Conservation (phyloP, 2,113 vertebrate species). For the Smithornis capensis region DNA sequence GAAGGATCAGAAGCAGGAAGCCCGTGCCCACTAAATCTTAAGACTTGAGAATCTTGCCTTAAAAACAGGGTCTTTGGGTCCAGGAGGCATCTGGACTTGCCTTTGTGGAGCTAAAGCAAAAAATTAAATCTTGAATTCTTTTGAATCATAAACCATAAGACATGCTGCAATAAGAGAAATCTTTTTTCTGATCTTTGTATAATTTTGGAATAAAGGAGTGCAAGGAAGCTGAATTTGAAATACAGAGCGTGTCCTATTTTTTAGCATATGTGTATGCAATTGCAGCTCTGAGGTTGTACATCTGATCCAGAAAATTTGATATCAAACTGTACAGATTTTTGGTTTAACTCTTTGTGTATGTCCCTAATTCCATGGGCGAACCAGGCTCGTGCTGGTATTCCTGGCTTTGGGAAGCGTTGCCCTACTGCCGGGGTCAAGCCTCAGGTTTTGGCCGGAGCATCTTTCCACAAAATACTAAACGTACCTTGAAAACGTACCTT, state of each 20-base stretch:
- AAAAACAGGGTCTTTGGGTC: not conserved
- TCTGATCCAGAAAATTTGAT: not conserved
- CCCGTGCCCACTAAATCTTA: not conserved
- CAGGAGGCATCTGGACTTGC: not conserved
- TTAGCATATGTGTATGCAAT: not conserved
- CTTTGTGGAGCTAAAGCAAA: not conserved
- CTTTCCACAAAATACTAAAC: rapidly evolving
- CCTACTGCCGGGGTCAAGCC: not conserved
- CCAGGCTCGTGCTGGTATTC: rapidly evolving
- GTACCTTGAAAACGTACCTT: not conserved
- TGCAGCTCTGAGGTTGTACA: slow-evolving; percentile 29
- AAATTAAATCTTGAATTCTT: not conserved
- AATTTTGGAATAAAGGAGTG: not conserved
- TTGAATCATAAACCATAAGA: not conserved
- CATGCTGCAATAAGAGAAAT: not conserved
- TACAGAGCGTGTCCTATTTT: not conserved
- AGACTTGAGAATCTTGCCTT: not conserved
- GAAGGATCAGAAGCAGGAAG: not conserved
- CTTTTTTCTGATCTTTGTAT: not conserved
- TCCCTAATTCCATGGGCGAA: not conserved
- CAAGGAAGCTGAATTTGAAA: not conserved
- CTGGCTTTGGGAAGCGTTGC: not conserved
- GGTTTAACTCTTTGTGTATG: slow-evolving; percentile 5
- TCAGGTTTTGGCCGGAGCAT: not conserved
- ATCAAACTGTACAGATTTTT: not conserved